Percentiles rank a stretch among this genome's conserved stretches.
phyloP scores from a whole-genome alignment of 2,888 invertebrate genomes.

The Timema cristinae region DNA sequence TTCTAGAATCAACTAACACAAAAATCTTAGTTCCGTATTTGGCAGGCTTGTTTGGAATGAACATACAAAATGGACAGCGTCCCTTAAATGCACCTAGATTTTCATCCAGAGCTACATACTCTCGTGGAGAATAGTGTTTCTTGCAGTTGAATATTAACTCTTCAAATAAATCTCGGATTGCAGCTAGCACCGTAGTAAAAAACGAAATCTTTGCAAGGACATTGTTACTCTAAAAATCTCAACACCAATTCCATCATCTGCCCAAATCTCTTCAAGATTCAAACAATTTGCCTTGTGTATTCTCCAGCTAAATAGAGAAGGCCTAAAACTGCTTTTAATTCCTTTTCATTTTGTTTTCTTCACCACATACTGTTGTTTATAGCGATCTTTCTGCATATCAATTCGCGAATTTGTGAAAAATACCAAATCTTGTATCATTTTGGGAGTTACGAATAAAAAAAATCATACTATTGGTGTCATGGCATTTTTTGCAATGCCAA shows the following conservation, averaged over 20 bases:
- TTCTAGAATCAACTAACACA: background rate
- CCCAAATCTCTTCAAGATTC: background rate
- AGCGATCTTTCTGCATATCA: no score
- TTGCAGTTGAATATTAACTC: background rate
- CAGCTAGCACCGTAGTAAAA: background rate
- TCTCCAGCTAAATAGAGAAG: no score
- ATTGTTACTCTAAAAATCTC: background rate
- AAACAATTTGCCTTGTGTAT: no score
- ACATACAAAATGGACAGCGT: background rate
- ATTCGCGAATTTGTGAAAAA: no score
- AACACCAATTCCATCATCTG: background rate
- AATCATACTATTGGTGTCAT: no score
- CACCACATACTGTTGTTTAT: no score
- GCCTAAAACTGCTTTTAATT: no score
- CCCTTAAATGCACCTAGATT: background rate
- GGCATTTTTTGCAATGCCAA: no score
- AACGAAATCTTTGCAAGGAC: background rate
- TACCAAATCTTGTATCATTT: no score
- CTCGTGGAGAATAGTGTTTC: background rate
- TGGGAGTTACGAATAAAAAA: no score
- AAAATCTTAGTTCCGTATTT: background rate
- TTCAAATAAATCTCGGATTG: background rate
- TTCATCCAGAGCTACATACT: background rate
- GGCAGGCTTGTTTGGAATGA: background rate
- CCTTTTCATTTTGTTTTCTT: no score